A percentile compares a stretch with the other conserved stretches of the same genome.
These are phyloP conservation scores for Forpus xanthops DNA, from an alignment of 2,797 vertebrate genomes.

Conservation along the genomic window DNA sequence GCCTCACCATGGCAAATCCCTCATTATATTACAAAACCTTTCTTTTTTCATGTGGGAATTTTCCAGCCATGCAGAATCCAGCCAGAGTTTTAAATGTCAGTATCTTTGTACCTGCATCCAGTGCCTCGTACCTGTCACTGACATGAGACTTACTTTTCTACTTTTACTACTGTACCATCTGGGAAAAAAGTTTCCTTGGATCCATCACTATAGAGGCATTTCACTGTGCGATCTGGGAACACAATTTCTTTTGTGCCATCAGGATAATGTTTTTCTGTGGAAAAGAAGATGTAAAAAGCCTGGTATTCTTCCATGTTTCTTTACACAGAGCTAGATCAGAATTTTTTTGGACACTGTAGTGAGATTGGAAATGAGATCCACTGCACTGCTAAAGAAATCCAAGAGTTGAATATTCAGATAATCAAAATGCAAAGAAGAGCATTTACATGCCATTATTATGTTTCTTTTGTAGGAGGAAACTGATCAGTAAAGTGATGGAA, in stretches of 20 bases:
- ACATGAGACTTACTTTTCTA: conserved; percentile 70
- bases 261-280: conserved; percentile 78
- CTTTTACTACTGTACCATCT: conserved; percentile 76
- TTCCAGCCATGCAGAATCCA: neutral
- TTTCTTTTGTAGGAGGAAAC: neutral
- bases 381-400: neutral
- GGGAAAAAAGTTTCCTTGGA: conserved; percentile 77
- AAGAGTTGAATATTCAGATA: neutral
- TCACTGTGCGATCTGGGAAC: conserved; percentile 80
- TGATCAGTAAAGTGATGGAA: neutral
- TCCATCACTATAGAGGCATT: conserved; percentile 57
- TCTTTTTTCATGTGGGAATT: neutral
- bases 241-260: conserved; percentile 77
- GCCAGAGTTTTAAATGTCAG: neutral
- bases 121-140: neutral
- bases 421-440: neutral
- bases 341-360: neutral
- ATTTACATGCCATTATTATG: neutral
- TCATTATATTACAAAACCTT: neutral
- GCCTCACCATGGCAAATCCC: neutral
- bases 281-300: neutral
- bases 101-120: neutral
- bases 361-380: neutral
- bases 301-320: neutral
- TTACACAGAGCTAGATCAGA: neutral